A percentile compares a stretch with the other conserved stretches of the same genome.
Evolutionary conservation across 2,797 vertebrate species (phyloP).

Genomic region (Cygnus olor): DNA sequence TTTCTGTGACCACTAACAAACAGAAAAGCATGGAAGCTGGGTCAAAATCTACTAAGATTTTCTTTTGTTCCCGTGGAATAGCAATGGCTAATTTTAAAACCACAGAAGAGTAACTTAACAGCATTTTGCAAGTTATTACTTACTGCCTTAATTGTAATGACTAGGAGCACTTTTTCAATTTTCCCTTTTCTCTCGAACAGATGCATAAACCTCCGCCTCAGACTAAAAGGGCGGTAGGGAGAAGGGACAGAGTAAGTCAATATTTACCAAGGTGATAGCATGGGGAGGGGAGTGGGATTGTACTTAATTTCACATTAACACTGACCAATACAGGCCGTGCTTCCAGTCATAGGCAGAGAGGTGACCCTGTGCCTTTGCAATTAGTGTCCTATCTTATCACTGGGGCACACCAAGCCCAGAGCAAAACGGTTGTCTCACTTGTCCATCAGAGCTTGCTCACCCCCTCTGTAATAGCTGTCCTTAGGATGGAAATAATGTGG

Average conservation of each 20-base stretch:
- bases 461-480: not conserved
- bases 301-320: not conserved
- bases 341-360: not conserved
- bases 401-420: not conserved
- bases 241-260: not conserved
- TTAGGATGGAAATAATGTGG: not conserved
- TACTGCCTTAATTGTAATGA: not conserved
- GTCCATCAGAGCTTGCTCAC: not conserved
- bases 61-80: not conserved
- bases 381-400: not conserved
- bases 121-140: constrained; percentile 7
- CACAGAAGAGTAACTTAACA: not conserved
- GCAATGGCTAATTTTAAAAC: constrained; percentile 37
- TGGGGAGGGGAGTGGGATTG: accelerated
- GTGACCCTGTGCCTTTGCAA: not conserved
- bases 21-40: not conserved
- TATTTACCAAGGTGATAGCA: not conserved
- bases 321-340: not conserved
- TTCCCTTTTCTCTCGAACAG: not conserved
- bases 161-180: not conserved
- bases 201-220: not conserved
- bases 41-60: constrained; percentile 1
- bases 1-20: constrained; percentile 29
- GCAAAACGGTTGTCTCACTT: not conserved
- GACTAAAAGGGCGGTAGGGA: not conserved